Percentiles rank a stretch among this genome's conserved stretches.
Conservation (phyloP, 2,113 vertebrate genomes). For the Sorex fumeus region DNA sequence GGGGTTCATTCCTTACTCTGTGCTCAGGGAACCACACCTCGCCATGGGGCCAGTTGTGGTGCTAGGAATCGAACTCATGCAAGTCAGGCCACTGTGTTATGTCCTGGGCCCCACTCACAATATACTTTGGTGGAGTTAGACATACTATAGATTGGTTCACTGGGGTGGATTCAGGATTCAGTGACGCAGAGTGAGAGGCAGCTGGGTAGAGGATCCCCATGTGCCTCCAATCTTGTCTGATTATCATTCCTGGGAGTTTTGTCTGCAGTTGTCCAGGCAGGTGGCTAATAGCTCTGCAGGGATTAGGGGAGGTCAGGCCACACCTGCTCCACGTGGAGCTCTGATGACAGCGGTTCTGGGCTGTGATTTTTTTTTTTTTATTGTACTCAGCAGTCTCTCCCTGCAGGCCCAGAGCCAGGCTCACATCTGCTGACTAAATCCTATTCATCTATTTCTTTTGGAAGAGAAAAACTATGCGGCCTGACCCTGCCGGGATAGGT, state of each 20-base stretch:
- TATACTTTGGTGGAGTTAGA: neutral
- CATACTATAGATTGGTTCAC: neutral
- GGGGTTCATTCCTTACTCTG: too few relatives aligned
- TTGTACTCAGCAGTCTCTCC: conserved; percentile 4
- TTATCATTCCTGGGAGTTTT: conserved; percentile 44
- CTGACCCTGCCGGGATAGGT: neutral
- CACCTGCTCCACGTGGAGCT: conserved; percentile 42
- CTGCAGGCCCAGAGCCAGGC: neutral
- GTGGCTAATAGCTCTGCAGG: conserved; percentile 72
- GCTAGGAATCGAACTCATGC: too few relatives aligned
- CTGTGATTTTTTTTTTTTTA: conserved; percentile 37
- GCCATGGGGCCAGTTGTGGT: too few relatives aligned
- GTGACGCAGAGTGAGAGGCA: conserved; percentile 33
- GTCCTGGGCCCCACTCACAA: neutral
- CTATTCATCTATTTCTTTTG: conserved; percentile 49
- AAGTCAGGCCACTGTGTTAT: too few relatives aligned
- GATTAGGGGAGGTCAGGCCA: conserved; percentile 44
- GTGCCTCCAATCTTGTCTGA: neutral
- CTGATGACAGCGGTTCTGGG: conserved; percentile 13
- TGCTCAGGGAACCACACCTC: too few relatives aligned
- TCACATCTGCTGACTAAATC: conserved; percentile 63
- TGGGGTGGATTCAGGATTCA: neutral
- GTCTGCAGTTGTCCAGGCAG: conserved; percentile 77
- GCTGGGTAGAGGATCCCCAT: conserved; percentile 17
- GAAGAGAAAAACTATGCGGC: conserved; percentile 25